Conservation (phyloP, 2,113 vertebrate genomes). For the Syngnathus typhle region DNA sequence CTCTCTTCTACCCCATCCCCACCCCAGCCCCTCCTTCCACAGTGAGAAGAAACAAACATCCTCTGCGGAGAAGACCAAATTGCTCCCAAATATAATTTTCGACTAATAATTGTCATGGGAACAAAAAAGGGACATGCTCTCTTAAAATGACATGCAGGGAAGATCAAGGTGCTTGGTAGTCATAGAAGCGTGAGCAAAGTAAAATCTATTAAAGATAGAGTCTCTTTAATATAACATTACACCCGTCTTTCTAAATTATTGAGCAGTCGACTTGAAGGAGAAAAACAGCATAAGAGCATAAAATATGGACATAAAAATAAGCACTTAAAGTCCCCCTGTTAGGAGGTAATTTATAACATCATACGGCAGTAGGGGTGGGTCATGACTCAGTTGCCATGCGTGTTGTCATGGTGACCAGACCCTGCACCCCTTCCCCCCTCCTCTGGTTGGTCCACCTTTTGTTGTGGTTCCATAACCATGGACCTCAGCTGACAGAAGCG, state of each 20-base stretch:
- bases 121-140: conserved; percentile 31
- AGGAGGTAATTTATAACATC: conserved; percentile 60
- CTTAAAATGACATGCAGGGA: conserved; percentile 42
- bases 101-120: conserved; percentile 48
- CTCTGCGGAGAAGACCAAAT: conserved; percentile 31
- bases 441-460: conserved; percentile 67
- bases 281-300: conserved; percentile 25
- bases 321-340: conserved; percentile 44
- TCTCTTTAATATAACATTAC: conserved; percentile 33
- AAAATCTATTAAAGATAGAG: conserved; percentile 40
- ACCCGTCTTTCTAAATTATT: conserved; percentile 27
- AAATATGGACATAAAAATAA: conserved; percentile 52
- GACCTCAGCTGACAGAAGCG: conserved; percentile 70
- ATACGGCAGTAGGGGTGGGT: conserved; percentile 71
- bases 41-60: conserved; percentile 42
- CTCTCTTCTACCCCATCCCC: conserved; percentile 18
- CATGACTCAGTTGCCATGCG: conserved; percentile 80
- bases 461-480: conserved; percentile 70
- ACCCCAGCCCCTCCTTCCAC: conserved; percentile 13
- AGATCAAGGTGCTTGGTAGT: conserved; percentile 24
- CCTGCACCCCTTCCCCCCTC: conserved; percentile 72
- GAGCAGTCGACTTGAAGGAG: conserved; percentile 36
- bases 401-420: conserved; percentile 78
- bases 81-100: conserved; percentile 24
- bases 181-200: conserved; percentile 50